These are phyloP conservation scores for Calliscelio sp. DNA, from an alignment of 2,888 invertebrate species.

Conservation along the genomic window DNA sequence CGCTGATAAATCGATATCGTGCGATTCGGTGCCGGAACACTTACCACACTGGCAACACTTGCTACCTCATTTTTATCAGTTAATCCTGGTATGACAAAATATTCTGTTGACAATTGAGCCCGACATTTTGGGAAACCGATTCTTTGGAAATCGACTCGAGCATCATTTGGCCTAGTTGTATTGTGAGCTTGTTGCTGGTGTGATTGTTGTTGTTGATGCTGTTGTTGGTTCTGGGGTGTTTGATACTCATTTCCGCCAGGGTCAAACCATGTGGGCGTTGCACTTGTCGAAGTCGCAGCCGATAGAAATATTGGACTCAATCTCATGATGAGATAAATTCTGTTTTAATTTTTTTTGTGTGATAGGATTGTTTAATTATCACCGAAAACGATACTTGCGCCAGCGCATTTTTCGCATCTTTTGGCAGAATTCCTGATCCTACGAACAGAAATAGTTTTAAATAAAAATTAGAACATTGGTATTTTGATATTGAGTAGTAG, in stretches of 20 bases:
- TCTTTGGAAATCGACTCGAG: slow-evolving; percentile 75
- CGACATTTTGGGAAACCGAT: slow-evolving; percentile 84
- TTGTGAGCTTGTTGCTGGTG: slow-evolving; percentile 32
- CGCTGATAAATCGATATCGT: slow-evolving; percentile 80
- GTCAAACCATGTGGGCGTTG: slow-evolving; percentile 78
- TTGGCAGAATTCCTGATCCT: too few relatives aligned
- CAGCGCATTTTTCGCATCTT: slow-evolving; percentile 51
- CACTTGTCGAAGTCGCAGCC: slow-evolving; percentile 85
- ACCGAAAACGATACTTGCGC: slow-evolving; percentile 55
- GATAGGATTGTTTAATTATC: slow-evolving; percentile 1
- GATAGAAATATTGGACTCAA: slow-evolving; percentile 84
- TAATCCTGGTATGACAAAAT: slow-evolving; percentile 90
- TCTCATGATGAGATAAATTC: slow-evolving; percentile 80
- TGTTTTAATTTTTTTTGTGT: too few relatives aligned
- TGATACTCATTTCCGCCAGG: slow-evolving; percentile 26
- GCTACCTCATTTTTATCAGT: slow-evolving; percentile 82
- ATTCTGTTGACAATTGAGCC: slow-evolving; percentile 94
- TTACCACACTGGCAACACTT: slow-evolving; percentile 82
- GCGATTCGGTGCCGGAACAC: slow-evolving; percentile 84
- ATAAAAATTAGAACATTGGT: too few relatives aligned
- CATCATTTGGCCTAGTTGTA: slow-evolving; percentile 61
- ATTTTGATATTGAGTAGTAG: too few relatives aligned
- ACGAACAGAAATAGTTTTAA: too few relatives aligned
- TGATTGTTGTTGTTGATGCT: slow-evolving; percentile 55
- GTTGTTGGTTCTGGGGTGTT: slow-evolving; percentile 15